These are phyloP conservation scores for Gavialis gangeticus DNA, from an alignment of 2,113 vertebrate genomes.

Conservation along the genomic window DNA sequence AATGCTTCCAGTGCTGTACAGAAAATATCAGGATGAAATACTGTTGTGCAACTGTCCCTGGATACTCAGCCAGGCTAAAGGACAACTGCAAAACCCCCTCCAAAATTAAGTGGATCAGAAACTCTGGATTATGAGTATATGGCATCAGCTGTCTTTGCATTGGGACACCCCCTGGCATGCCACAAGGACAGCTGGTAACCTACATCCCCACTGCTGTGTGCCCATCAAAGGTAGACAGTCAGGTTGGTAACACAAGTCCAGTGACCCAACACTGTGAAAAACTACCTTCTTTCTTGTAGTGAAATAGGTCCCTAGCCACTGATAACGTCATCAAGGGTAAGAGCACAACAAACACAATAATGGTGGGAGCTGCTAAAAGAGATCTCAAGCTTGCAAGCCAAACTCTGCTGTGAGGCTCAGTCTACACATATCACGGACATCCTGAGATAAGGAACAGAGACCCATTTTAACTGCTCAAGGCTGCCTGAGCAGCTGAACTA, in stretches of 20 bases:
- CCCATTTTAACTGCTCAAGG: neutral
- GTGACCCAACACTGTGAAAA: neutral
- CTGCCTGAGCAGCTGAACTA: too few relatives aligned
- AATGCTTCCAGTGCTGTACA: neutral
- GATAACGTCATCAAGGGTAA: neutral
- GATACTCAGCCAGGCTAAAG: neutral
- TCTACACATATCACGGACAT: neutral
- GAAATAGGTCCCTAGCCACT: neutral
- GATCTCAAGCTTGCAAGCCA: neutral
- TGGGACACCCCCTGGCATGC: neutral
- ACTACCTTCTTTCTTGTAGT: accelerated
- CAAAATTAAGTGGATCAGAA: neutral
- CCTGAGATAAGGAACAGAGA: neutral
- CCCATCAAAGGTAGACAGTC: accelerated
- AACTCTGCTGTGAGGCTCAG: neutral
- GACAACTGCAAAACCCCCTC: neutral
- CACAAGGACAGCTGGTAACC: neutral
- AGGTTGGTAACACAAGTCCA: neutral
- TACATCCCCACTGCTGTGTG: neutral
- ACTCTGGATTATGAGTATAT: neutral
- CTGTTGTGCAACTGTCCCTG: neutral
- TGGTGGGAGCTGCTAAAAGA: neutral
- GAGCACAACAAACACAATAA: neutral
- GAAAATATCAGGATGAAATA: neutral
- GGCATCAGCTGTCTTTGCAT: neutral